phyloP scores from a whole-genome alignment of 1,140 invertebrate genomes.

The Drosophila fuyamai region DNA sequence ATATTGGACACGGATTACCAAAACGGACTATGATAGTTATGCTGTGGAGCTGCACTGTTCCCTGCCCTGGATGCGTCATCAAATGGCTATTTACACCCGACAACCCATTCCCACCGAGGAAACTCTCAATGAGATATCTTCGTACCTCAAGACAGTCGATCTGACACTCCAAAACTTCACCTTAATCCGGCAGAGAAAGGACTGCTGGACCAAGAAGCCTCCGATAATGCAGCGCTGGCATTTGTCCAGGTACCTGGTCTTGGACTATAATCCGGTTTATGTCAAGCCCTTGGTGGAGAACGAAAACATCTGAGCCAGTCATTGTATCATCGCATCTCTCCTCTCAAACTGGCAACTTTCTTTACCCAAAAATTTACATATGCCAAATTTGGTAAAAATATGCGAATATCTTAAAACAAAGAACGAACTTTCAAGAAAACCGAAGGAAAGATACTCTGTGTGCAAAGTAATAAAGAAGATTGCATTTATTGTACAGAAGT shows the following conservation, averaged over 20 bases:
- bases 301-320: conserved; percentile 51
- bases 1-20: conserved; percentile 64
- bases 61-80: conserved; percentile 60
- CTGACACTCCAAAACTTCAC: conserved; percentile 19
- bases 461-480: background rate
- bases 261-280: conserved; percentile 61
- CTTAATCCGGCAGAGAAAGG: conserved; percentile 10
- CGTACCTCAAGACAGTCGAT: conserved; percentile 33
- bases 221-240: conserved; percentile 49
- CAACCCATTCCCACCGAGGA: conserved; percentile 3
- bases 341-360: conserved; percentile 57
- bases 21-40: conserved; percentile 47
- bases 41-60: conserved; percentile 63
- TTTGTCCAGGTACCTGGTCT: conserved; percentile 44
- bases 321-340: conserved; percentile 8
- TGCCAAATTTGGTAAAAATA: conserved; percentile 57
- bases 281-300: conserved; percentile 55
- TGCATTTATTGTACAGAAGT: background rate
- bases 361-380: conserved; percentile 58
- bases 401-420: conserved; percentile 40
- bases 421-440: background rate
- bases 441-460: conserved; percentile 21
- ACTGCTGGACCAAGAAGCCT: conserved; percentile 12
- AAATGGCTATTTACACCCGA: conserved; percentile 54
- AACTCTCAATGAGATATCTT: conserved; percentile 4